Evolutionary conservation across 2,797 vertebrate genomes (phyloP).

Genomic region (Cuculus canorus): DNA sequence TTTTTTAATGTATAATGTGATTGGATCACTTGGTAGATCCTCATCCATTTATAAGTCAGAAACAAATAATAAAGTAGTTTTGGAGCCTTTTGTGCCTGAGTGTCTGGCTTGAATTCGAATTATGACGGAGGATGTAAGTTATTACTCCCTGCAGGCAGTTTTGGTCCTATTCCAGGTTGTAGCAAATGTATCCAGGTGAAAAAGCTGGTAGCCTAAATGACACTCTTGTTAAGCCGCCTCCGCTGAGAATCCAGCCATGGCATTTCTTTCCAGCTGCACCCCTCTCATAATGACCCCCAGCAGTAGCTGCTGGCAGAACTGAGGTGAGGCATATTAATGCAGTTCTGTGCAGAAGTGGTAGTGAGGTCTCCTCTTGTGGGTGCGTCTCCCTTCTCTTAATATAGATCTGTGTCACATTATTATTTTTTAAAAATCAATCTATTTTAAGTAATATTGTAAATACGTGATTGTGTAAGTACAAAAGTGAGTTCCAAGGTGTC

Average conservation of each 20-base stretch:
- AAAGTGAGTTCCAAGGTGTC: background rate
- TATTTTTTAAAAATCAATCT: background rate
- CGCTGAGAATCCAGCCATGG: background rate
- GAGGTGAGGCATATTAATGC: background rate
- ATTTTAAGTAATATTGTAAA: background rate
- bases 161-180: constrained; percentile 44
- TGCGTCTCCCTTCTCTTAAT: background rate
- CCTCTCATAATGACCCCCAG: background rate
- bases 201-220: constrained; percentile 32
- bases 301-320: background rate
- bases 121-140: background rate
- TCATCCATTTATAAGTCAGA: background rate
- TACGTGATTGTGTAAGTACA: background rate
- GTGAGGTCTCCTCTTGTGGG: background rate
- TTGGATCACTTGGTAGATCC: background rate
- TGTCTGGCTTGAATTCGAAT: background rate
- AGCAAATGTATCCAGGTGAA: constrained; percentile 13
- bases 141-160: constrained; percentile 31
- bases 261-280: background rate
- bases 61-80: background rate
- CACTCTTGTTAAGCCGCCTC: constrained; percentile 7
- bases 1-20: background rate
- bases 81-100: background rate
- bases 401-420: background rate
- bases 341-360: background rate